Percentiles rank a stretch among this genome's conserved stretches.
These are phyloP conservation scores for Iselma pallidipennis DNA, from an alignment of 2,888 invertebrate species.

Conservation along the genomic window DNA sequence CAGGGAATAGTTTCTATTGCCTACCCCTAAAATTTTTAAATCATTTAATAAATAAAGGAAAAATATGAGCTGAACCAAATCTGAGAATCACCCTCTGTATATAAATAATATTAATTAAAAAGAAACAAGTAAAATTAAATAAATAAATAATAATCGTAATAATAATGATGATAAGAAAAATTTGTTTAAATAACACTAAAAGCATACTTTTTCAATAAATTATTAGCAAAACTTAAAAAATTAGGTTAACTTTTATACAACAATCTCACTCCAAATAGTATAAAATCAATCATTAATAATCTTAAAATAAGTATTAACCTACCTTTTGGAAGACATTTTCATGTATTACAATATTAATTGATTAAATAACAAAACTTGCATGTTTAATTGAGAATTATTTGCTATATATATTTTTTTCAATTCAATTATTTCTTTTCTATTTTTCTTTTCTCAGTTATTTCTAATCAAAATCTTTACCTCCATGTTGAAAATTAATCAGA, in stretches of 20 bases:
- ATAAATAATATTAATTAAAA: too few species aligned
- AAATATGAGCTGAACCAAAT: too few species aligned
- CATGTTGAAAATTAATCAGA: neutral
- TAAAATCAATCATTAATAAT: neutral
- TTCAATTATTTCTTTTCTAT: constrained; percentile 22
- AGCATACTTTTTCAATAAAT: neutral
- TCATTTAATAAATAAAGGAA: too few species aligned
- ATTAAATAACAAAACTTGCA: constrained; percentile 30
- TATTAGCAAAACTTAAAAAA: constrained; percentile 22
- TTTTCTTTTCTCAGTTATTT: neutral
- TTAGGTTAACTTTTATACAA: constrained; percentile 26
- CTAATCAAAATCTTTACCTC: constrained; percentile 1
- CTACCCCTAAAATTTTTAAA: too few species aligned
- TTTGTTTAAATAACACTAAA: neutral
- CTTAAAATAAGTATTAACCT: constrained; percentile 25
- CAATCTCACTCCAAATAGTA: neutral
- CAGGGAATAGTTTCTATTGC: too few species aligned
- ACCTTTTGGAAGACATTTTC: constrained; percentile 57
- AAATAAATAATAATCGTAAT: constrained; percentile 3
- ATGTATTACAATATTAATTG: constrained; percentile 28
- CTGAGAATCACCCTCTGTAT: too few species aligned
- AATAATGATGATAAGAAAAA: neutral
- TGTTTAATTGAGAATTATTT: constrained; percentile 30
- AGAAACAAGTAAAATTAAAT: constrained; percentile 1
- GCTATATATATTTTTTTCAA: constrained; percentile 33